Base-by-base conservation (phyloP, 2,888 invertebrate genomes). In the Camponotus fellah region DNA sequence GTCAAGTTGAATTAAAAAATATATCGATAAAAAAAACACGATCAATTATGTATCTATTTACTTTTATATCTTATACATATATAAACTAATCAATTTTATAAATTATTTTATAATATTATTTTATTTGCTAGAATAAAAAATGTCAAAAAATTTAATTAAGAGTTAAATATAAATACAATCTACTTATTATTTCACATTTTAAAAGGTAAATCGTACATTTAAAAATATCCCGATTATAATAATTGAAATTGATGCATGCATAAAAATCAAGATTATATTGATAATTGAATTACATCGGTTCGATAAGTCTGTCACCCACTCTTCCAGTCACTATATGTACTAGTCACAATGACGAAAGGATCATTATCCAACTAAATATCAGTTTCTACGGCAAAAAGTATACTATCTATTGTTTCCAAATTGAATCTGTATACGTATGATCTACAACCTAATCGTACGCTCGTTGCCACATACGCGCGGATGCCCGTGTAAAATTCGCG, bases 281-380 rank as follows among this genome's bases (percentile, higher is more conserved):
- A 77, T 82, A 60, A 66, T 65, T 46, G n/a, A 60, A 66, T 65
- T 46, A 26, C 26, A 49, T 46, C 14, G 26, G n/a, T 12, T 49
- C 40, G 21, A 14, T 64, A 77, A 68, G 58, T 77, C 58, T 66
- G 60, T 60, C 66, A 68, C 60, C 40, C 12, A 66, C 60, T 76
- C 21, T 43, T 46, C 14, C 32, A 62, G 37, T 64, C 56, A 46
- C 43, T 43, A 56, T 68, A 53, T 17, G 6, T 53, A 26, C 53
- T 14, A 32, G 53, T 49, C 76, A 26, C 12, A 3, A n/a, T 34
- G 26, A 26, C 37, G 40, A 58, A 60, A 46, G 53, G 49, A 64
- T 84, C 75, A 84, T 82, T 83, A 84, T 62, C 69, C 40, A 82
- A 74, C 74, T 68, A 71, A 74, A 84, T 83, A 80, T 83, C 71